A percentile compares a stretch with the other conserved stretches of the same genome.
Evolutionary conservation across 2,888 invertebrate species (phyloP).

Genomic region (Lymantria monacha): DNA sequence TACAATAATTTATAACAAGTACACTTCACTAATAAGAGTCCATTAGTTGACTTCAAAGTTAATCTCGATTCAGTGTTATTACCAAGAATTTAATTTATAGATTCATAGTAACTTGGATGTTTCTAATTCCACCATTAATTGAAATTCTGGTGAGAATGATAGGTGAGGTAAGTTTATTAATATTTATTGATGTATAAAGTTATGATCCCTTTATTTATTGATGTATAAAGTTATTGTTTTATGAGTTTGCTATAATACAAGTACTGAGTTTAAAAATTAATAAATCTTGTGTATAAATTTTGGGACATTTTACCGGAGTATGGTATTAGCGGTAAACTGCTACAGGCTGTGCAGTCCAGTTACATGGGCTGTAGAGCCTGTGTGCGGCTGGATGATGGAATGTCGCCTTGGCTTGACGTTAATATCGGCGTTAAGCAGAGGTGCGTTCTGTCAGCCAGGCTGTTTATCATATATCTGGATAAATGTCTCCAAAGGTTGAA

Average conservation of each 20-base stretch:
- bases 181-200: constrained; percentile 18
- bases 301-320: no score
- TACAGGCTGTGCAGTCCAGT: no score
- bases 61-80: constrained; percentile 32
- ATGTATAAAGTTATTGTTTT: neutral
- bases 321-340: no score
- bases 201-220: neutral
- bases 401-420: no score
- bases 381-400: no score
- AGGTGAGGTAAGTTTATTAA: constrained; percentile 42
- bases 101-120: constrained; percentile 55
- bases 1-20: neutral
- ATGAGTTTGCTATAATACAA: neutral
- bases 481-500: no score
- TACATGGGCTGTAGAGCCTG: no score
- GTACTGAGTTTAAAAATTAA: neutral
- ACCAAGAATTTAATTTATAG: constrained; percentile 55
- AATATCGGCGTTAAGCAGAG: no score
- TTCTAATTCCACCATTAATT: constrained; percentile 66
- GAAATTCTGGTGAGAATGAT: constrained; percentile 39
- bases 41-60: constrained; percentile 41
- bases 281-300: neutral
- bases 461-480: no score
- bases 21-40: neutral
- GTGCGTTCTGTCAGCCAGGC: no score